phyloP scores from a whole-genome alignment of 2,888 invertebrate genomes.

The Griposia aprilina region DNA sequence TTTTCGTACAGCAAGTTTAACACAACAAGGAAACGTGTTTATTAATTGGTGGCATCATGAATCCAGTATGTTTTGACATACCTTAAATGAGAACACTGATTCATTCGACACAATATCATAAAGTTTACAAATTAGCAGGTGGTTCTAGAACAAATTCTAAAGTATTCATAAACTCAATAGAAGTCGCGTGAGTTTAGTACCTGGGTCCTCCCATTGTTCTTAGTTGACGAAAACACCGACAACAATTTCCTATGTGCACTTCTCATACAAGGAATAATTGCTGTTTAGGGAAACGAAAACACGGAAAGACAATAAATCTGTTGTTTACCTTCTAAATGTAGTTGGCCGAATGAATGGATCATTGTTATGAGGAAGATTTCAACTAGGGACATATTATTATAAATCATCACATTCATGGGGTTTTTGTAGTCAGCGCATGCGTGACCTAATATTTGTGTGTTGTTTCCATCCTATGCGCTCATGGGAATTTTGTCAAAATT shows the following conservation, averaged over 20 bases:
- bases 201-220: neutral
- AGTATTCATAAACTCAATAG: neutral
- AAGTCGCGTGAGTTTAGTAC: neutral
- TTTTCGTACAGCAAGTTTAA: constrained; percentile 70
- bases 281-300: constrained; percentile 5
- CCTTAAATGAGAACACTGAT: constrained; percentile 10
- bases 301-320: neutral
- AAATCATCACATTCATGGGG: constrained; percentile 13
- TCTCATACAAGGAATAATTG: neutral
- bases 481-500: neutral
- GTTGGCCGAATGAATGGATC: neutral
- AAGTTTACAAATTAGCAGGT: neutral
- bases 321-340: constrained; percentile 15
- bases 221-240: neutral
- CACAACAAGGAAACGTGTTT: constrained; percentile 94
- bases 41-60: constrained; percentile 92
- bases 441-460: constrained; percentile 17
- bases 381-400: neutral
- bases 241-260: neutral
- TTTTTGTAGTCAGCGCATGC: neutral
- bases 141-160: neutral
- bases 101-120: neutral
- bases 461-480: constrained; percentile 5
- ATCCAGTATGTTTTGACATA: neutral
- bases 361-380: constrained; percentile 24